Base-by-base conservation (phyloP, 2,113 vertebrate species). In the Chlorodrepanis virens region DNA sequence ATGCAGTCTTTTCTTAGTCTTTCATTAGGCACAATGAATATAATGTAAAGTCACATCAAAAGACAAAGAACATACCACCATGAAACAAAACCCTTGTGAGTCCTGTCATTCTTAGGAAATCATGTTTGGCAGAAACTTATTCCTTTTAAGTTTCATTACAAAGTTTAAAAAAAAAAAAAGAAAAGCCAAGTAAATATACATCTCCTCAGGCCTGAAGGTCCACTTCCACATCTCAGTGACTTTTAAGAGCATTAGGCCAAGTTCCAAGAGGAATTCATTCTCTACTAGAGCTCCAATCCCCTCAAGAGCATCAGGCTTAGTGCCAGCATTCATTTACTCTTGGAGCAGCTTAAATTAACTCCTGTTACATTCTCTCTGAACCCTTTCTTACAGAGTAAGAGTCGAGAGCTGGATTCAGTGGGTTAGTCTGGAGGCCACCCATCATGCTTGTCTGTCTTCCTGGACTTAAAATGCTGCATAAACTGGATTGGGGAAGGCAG, bases 231-330 rank as follows among this genome's bases (percentile, higher is more conserved):
- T 87, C 64, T 90, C 47, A 14, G 44, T 89, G 76, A 67, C 78
- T 94, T 86, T 76, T 76, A 67, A 88, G 75, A 79, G 39, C 0
- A 1, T 86, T 94, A 96, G 90, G 85, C 88, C 68, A 86, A 74
- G 71, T 88, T 95, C 90, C 88, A 96, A 35, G 54, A 81, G 53
- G 59, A 74, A 79, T 95, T 94, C 79, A 56, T 50, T 96, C 50
- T 78, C 54, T 88, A 45, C 60, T 93, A 77, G 71, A 92, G 56
- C 85, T 93, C 54, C 79, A 89, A 21, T 94, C 75, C 92, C 72
- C 83, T 93, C 35, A 75, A 93, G 88, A 95, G 85, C 83, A 74
- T 96, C 96, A 90, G 94, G 92, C 90, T 94, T 96, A 89, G 47
- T 75, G 93, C 90, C 92, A 96, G 56, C 64, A 68, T 94, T 95